A percentile compares a stretch with the other conserved stretches of the same genome.
phyloP scores from a whole-genome alignment of 2,888 invertebrate genomes.

The Platerodrilus igneus region DNA sequence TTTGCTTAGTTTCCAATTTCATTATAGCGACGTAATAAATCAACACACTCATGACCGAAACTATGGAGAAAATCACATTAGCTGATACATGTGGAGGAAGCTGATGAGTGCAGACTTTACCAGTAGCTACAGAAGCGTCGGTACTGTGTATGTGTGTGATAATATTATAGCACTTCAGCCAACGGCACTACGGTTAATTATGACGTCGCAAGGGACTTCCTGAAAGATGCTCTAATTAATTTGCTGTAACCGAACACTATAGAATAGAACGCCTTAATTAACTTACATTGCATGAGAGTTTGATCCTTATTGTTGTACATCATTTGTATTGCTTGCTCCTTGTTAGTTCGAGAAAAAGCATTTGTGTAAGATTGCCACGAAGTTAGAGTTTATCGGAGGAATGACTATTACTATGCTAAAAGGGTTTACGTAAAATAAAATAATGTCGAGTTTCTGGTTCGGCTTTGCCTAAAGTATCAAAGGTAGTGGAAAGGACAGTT shows the following conservation, averaged over 20 bases:
- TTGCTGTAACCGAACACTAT: constrained; percentile 28
- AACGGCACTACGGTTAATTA: constrained; percentile 23
- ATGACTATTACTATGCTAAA: too few relatives aligned
- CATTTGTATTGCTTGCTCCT: too few relatives aligned
- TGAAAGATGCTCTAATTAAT: constrained; percentile 26
- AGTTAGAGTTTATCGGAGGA: too few relatives aligned
- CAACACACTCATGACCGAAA: constrained; percentile 15
- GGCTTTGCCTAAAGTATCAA: too few relatives aligned
- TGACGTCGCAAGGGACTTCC: constrained; percentile 24
- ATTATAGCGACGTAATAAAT: constrained; percentile 16
- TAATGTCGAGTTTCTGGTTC: too few relatives aligned
- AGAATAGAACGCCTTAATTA: constrained; percentile 26
- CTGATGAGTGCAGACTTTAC: constrained; percentile 18
- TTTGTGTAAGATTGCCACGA: too few relatives aligned
- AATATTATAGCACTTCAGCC: constrained; percentile 23
- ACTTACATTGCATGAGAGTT: constrained; percentile 15
- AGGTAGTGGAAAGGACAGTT: constrained; percentile 12
- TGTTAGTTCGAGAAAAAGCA: too few relatives aligned
- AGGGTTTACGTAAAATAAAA: too few relatives aligned
- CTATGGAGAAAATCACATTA: constrained; percentile 21
- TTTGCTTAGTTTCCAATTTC: constrained; percentile 12
- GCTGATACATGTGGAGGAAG: constrained; percentile 13
- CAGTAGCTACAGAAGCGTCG: constrained; percentile 11
- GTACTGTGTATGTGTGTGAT: constrained; percentile 15
- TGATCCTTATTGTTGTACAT: constrained; percentile 15